These are phyloP conservation scores for Drosophila yooni DNA, from an alignment of 2,888 invertebrate genomes.

Conservation along the genomic window DNA sequence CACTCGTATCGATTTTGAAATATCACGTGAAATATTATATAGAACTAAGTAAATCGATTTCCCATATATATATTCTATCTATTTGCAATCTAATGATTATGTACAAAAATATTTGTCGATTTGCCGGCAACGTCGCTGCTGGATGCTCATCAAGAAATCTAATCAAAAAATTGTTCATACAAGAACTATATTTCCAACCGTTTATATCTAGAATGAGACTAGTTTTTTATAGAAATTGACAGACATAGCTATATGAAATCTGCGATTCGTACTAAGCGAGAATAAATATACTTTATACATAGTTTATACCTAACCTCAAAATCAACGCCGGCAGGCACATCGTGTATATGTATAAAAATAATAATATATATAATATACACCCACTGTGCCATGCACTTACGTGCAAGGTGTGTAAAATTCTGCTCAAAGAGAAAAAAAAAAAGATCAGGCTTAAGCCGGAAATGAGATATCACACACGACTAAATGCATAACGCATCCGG, in stretches of 20 bases:
- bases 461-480: slow-evolving; percentile 77
- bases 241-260: not conserved
- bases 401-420: slow-evolving; percentile 21
- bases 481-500: slow-evolving; percentile 68
- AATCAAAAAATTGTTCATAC: not conserved
- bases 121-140: too few relatives aligned
- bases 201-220: not conserved
- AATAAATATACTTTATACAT: not conserved
- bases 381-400: slow-evolving; percentile 3
- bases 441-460: slow-evolving; percentile 45
- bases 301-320: slow-evolving; percentile 45
- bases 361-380: slow-evolving; percentile 7
- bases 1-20: not conserved
- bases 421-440: slow-evolving; percentile 25
- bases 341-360: not conserved
- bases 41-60: not conserved
- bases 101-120: not conserved
- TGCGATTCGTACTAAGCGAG: too few relatives aligned
- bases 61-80: not conserved
- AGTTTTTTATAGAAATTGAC: not conserved
- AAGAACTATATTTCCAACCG: not conserved
- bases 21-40: too few relatives aligned
- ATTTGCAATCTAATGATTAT: not conserved
- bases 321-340: slow-evolving; percentile 18
- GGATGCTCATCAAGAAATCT: not conserved